phyloP scores from a whole-genome alignment of 2,888 invertebrate genomes.

The Epiblema foenella region DNA sequence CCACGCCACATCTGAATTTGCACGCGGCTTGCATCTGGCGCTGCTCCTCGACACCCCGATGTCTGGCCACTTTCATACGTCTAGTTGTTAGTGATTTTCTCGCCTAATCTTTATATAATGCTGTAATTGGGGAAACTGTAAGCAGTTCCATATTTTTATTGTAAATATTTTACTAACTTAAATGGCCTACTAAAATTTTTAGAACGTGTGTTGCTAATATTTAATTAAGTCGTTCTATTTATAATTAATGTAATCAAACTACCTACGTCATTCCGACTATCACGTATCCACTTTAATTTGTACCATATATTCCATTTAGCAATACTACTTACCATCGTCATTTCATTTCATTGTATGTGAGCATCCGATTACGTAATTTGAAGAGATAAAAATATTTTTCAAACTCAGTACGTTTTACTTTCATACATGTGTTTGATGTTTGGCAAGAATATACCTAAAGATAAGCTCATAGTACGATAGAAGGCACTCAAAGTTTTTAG shows the following conservation, averaged over 20 bases:
- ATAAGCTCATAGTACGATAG: slow-evolving; percentile 55
- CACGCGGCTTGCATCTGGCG: background rate
- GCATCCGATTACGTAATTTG: slow-evolving; percentile 15
- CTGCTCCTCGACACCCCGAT: slow-evolving; percentile 43
- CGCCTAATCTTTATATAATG: slow-evolving; percentile 79
- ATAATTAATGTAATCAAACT: slow-evolving; percentile 54
- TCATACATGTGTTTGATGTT: slow-evolving; percentile 46
- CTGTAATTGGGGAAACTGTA: slow-evolving; percentile 74
- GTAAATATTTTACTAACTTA: slow-evolving; percentile 81
- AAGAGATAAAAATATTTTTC: slow-evolving; percentile 18
- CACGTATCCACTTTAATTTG: slow-evolving; percentile 27
- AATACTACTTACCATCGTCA: slow-evolving; percentile 49
- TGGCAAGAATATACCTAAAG: slow-evolving; percentile 51
- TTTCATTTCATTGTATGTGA: slow-evolving; percentile 25
- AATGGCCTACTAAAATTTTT: slow-evolving; percentile 78
- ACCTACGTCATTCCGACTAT: slow-evolving; percentile 61
- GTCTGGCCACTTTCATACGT: slow-evolving; percentile 59
- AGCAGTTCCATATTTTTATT: slow-evolving; percentile 78
- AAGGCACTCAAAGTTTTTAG: no score
- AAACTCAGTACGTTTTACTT: slow-evolving; percentile 16
- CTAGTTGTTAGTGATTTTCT: slow-evolving; percentile 79
- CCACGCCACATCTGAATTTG: background rate
- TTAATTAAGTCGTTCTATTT: slow-evolving; percentile 68
- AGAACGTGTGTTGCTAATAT: slow-evolving; percentile 77
- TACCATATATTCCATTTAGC: slow-evolving; percentile 58